Evolutionary conservation across 1,140 invertebrate genomes (phyloP).

Genomic region (Drosophila truncata): DNA sequence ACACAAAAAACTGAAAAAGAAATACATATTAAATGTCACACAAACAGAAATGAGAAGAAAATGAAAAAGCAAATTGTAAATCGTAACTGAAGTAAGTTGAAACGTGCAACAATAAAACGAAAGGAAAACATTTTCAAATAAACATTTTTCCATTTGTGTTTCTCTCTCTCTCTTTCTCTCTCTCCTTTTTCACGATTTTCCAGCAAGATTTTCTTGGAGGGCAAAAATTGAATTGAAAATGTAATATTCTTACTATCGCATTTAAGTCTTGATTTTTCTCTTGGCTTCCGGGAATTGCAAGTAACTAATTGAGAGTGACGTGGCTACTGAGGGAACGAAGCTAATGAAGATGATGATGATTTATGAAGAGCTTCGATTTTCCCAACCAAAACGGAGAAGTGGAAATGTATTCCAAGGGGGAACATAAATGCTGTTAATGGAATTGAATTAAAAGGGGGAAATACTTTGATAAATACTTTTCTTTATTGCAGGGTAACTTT

Average conservation of each 20-base stretch:
- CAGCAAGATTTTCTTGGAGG: not conserved
- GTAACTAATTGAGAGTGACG: constrained; percentile 43
- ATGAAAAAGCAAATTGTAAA: constrained; percentile 54
- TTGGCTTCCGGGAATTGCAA: constrained; percentile 15
- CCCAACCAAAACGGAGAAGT: not conserved
- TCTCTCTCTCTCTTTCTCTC: not conserved
- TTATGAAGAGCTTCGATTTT: constrained; percentile 31
- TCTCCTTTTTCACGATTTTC: not conserved
- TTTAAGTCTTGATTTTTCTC: constrained; percentile 22
- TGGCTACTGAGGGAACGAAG: constrained; percentile 16
- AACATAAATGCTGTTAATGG: constrained; percentile 12
- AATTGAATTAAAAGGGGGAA: constrained; percentile 3
- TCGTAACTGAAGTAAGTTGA: constrained; percentile 70
- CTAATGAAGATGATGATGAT: constrained; percentile 46
- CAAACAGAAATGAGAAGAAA: constrained; percentile 42
- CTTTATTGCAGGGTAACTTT: not conserved
- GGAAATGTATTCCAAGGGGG: constrained; percentile 4
- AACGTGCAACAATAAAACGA: constrained; percentile 76
- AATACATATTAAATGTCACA: constrained; percentile 59
- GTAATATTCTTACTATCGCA: constrained; percentile 24
- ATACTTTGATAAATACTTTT: not conserved
- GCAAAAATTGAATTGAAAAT: constrained; percentile 26
- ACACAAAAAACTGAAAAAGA: constrained; percentile 12
- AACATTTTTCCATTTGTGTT: constrained; percentile 41
- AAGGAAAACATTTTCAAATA: constrained; percentile 71